Evolutionary conservation across 1,140 invertebrate genomes (phyloP), one percentile per base, ranked within the genome.

Genomic region (Diachasma alloeum): DNA sequence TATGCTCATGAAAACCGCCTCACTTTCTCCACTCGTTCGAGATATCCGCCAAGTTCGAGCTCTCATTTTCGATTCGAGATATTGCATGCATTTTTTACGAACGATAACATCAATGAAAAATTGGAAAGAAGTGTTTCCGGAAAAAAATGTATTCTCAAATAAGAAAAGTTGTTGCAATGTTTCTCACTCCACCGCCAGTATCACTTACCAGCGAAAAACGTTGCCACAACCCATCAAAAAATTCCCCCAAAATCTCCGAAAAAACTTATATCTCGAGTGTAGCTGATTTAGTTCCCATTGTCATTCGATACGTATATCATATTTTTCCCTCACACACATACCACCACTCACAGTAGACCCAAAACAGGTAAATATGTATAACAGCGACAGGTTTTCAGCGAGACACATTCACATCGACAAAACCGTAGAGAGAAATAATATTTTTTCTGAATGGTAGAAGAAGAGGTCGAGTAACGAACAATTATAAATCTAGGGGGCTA

Each of bases 401-500:
- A 4, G 19, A 36, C 9, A 71, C 19, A 72, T 72, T 72, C 44
- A 56, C 22, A 72, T 26, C 11, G 46, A 17, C 22, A 22, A 72
- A 63, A 37, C 66, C 66, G 15, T 66, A 73, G 36, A 66, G 19
- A 63, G 24, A 37, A 17, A 36, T 42, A 36, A 37, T 70, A 22
- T 70, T 70, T 70, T 70, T 70, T 42, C 36, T 48, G 59, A 63
- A 63, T 24, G 59, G 59, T 15, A 42, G 37, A 56, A 75, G 36
- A 42, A 59, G 48, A 75, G 67, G 67, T 70, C 31, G 74, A 56
- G 46, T 59, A 75, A 75, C 74, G 74, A 75, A 75, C 74, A 75
- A 75, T 75, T 75, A 75, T 75, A 75, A 75, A 70, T 75, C 67
- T 75, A 75, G 67, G 74, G 74, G 36, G 56, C 48, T 71, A 63